Evolutionary conservation across 2,888 invertebrate species (phyloP).

Genomic region (Eilema caniola): DNA sequence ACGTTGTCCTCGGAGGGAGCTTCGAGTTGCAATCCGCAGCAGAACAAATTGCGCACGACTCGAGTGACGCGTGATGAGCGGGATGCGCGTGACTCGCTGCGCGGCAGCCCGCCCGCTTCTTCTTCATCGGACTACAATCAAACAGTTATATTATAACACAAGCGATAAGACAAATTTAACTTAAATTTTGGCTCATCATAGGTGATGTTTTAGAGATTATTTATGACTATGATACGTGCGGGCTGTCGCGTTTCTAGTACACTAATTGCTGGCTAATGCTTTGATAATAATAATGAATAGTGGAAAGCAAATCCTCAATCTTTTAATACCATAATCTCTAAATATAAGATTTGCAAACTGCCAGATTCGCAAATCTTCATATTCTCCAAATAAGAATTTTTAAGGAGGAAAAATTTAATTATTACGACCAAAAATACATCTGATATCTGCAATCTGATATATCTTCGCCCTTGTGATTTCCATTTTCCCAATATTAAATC

Average conservation of each 20-base stretch:
- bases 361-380: not conserved
- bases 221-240: constrained; percentile 52
- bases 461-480: not conserved
- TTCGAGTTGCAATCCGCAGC: constrained; percentile 74
- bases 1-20: constrained; percentile 74
- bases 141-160: constrained; percentile 35
- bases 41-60: constrained; percentile 75
- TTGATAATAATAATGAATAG: not conserved
- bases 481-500: too few relatives aligned
- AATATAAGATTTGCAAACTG: not conserved
- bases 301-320: not conserved
- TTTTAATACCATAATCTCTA: not conserved
- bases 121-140: constrained; percentile 79
- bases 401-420: too few relatives aligned
- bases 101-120: constrained; percentile 82
- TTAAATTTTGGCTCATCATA: not conserved
- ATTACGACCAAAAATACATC: too few relatives aligned
- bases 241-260: constrained; percentile 62
- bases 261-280: not conserved
- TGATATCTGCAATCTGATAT: too few relatives aligned
- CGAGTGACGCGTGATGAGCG: constrained; percentile 73
- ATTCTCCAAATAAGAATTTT: too few relatives aligned
- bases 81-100: constrained; percentile 73
- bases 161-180: not conserved
- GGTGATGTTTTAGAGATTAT: constrained; percentile 4